A percentile compares a stretch with the other conserved stretches of the same genome.
Conservation (phyloP, 2,113 vertebrate genomes). For the Rhinolophus ferrumequinum region DNA sequence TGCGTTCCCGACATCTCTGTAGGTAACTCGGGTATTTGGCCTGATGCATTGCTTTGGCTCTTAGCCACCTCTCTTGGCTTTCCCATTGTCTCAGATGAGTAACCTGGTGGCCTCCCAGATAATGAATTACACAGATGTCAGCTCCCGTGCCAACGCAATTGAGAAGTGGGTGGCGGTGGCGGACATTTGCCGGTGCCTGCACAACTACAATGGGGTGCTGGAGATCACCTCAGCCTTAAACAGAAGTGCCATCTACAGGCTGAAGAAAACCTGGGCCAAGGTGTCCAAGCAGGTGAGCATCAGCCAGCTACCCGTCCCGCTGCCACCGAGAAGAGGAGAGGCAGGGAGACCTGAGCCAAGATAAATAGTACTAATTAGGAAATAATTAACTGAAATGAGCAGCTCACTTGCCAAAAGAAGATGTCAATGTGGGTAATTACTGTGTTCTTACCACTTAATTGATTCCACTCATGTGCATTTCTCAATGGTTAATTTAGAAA, state of each 20-base stretch:
- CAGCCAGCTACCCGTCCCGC: rapidly evolving
- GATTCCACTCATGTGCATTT: slow-evolving; percentile 23
- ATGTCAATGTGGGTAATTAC: slow-evolving; percentile 42
- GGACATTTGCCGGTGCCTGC: slow-evolving; percentile 97
- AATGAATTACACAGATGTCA: slow-evolving; percentile 95
- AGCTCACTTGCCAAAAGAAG: slow-evolving; percentile 51
- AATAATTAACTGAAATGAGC: background rate
- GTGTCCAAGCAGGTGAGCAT: slow-evolving; percentile 96
- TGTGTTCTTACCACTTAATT: slow-evolving; percentile 49
- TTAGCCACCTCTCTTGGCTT: background rate
- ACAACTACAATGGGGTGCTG: slow-evolving; percentile 98
- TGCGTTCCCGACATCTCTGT: background rate
- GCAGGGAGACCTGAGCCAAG: background rate
- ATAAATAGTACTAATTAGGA: slow-evolving; percentile 34
- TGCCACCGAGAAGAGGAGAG: background rate
- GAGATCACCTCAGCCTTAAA: slow-evolving; percentile 99
- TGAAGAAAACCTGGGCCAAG: slow-evolving; percentile 99
- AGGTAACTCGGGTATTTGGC: background rate
- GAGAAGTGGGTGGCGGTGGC: slow-evolving; percentile 99
- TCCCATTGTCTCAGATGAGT: slow-evolving; percentile 91
- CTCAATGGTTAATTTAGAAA: slow-evolving; percentile 41
- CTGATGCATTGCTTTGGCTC: background rate
- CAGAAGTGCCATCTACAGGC: slow-evolving; percentile 97
- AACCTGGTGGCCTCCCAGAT: slow-evolving; percentile 99
- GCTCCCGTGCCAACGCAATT: slow-evolving; percentile 94